Evolutionary conservation across 2,888 invertebrate genomes (phyloP), one percentile per base, ranked within the genome.

Genomic region (Drosophila neonasuta): DNA sequence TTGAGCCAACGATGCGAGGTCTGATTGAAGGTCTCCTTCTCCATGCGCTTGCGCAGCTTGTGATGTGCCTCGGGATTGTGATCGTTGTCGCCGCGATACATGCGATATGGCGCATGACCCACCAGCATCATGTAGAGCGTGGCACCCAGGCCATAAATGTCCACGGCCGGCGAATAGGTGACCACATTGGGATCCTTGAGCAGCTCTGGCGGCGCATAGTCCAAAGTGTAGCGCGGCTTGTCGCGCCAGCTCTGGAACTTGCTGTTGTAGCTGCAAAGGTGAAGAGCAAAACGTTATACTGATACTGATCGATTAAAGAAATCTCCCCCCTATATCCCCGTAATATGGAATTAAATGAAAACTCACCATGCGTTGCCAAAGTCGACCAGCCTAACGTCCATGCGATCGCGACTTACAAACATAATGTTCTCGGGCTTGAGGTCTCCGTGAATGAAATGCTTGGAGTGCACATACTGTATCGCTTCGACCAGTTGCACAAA

Each of bases 61-160:
- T 77, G 68, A 60, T 83, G 76, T 6, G 30, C 57, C 2, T 61
- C 58, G 2, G 72, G 42, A 4, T 6, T 64, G 29, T 86, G 82
- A 4, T 83, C 81, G 13, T 46, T 17, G 29, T 86, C 85, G 10
- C 32, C 54, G 8, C n/a, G 30, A 9, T 57, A 34, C 1, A 58
- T 55, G 4, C 90, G 88, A 92, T 97, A 98, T 0, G 98, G 98
- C 0, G 97, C 95, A 84, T 94, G 94, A 0, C 98, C 98, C 68
- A 96, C 95, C 49, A 98, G 91, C 92, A 93, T 92, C 32, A 92
- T 91, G 74, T 92, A 93, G 48, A 98, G 92, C 74, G 98, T 96
- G 2, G 98, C 98, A 0, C 99, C 99, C 0, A 99, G 92, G 78
- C 97, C 97, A 97, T 99, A 99, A 65, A 98, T 92, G 92, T 99